A percentile compares a stretch with the other conserved stretches of the same genome.
Evolutionary conservation across 2,113 vertebrate genomes (phyloP).

Genomic region (Oophaga pumilio): DNA sequence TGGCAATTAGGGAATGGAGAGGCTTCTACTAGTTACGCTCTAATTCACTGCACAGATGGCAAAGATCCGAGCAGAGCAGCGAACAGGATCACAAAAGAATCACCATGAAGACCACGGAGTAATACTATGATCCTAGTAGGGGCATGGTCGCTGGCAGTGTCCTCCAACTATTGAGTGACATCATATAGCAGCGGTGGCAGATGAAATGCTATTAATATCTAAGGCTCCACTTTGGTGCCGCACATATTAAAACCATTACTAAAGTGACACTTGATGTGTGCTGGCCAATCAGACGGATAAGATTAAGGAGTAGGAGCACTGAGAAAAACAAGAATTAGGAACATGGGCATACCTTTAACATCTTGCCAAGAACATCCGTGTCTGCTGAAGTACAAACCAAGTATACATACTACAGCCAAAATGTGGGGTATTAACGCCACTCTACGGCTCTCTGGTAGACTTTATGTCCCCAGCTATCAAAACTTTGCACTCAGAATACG

Average conservation of each 20-base stretch:
- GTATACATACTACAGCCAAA: slow-evolving; percentile 26
- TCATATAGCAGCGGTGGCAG: background rate
- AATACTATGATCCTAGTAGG: background rate
- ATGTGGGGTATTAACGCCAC: slow-evolving; percentile 18
- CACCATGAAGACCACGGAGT: background rate
- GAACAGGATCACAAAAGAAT: background rate
- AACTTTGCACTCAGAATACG: background rate
- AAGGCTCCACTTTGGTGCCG: background rate
- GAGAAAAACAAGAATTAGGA: background rate
- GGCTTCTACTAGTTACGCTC: no score
- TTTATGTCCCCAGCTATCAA: slow-evolving; percentile 22
- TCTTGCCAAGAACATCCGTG: slow-evolving; percentile 20
- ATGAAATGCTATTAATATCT: background rate
- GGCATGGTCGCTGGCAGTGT: background rate
- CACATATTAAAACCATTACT: slow-evolving; percentile 21
- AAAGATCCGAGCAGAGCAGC: background rate
- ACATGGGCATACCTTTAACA: background rate
- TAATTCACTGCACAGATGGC: background rate
- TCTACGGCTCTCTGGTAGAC: background rate
- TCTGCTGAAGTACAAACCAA: background rate
- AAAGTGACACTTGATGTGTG: slow-evolving; percentile 8
- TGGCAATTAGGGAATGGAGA: no score
- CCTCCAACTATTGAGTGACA: background rate
- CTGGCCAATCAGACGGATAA: slow-evolving; percentile 13
- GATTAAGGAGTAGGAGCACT: slow-evolving; percentile 15